Conservation (phyloP, 2,888 invertebrate species). For the Brachycybe producta region DNA sequence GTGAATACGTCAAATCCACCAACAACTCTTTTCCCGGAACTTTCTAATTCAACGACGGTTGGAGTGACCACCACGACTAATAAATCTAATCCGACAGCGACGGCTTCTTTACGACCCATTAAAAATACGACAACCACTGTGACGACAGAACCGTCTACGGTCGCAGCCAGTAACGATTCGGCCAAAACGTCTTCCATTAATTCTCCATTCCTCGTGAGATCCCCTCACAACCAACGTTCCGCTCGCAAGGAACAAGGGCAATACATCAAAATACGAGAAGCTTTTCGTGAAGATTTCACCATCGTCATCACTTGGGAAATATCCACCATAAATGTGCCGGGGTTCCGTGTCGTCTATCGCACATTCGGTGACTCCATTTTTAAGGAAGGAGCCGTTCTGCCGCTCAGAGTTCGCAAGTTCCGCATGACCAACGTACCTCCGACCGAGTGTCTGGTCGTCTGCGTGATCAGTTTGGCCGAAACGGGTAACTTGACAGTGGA, state of each 20-base stretch:
- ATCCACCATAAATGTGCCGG: conserved; percentile 53
- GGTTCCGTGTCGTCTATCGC: conserved; percentile 75
- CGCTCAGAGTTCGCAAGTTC: conserved; percentile 78
- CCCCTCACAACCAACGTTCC: conserved; percentile 8
- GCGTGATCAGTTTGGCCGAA: conserved; percentile 81
- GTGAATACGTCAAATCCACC: conserved; percentile 1
- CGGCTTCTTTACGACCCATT: background rate
- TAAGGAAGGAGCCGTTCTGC: conserved; percentile 77
- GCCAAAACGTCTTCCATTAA: conserved; percentile 20
- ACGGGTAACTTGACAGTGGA: conserved; percentile 43
- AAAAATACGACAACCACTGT: conserved; percentile 26
- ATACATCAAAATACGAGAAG: conserved; percentile 72
- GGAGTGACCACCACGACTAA: conserved; percentile 6
- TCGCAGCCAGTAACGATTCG: conserved; percentile 15
- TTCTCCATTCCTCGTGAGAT: conserved; percentile 13
- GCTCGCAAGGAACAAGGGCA: conserved; percentile 15
- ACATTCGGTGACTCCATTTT: conserved; percentile 80
- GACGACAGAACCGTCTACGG: conserved; percentile 15
- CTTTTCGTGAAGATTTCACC: conserved; percentile 56
- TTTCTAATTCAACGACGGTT: background rate
- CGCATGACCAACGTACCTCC: conserved; percentile 85
- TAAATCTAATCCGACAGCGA: conserved; percentile 26
- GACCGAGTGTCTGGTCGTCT: conserved; percentile 84
- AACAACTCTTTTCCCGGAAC: background rate
- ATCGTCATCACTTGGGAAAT: conserved; percentile 79